Evolutionary conservation across 2,797 vertebrate genomes (phyloP), one percentile per base, ranked within the genome.

Genomic region (Lindbergichthys nudifrons): DNA sequence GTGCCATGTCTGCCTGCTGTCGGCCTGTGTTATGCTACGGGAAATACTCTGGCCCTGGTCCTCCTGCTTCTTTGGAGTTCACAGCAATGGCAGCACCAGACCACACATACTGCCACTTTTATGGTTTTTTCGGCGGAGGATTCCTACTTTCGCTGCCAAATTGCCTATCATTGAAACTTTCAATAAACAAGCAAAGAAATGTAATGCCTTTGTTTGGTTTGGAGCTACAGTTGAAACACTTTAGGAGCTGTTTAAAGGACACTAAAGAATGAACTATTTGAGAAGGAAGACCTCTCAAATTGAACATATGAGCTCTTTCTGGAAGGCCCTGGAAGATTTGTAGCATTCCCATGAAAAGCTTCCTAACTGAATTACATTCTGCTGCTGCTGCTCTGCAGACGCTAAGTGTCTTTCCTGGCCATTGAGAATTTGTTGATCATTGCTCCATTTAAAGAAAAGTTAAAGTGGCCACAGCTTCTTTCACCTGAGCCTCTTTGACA

Each of bases 51-150:
- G 90, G 88, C 84, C 82, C 84, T 57, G 73, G 47, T 82, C 65
- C 84, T 79, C 75, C 66, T 61, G 77, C 86, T 88, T 62, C 77
- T 80, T 70, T 41, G 77, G 88, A 88, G 87, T 83, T 87, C 81
- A 82, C 70, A 80, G 83, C 70, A 77, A 80, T 80, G 90, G 91
- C 94, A 93, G 91, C 82, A 94, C 89, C 88, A 93, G 96, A 96
- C 96, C 96, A 96, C 96, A 96, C 96, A 96, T 91, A 88, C 88
- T 87, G 91, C 82, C 76, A 82, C 87, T 88, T 90, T 90, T 86
- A 88, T 85, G 79, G 84, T 80, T 85, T 80, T 85, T 90, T 90
- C 83, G 43, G 82, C 62, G 42, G 83, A 92, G 80, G 88, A 90
- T 88, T 88, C 85, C 81, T 85, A 56, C 72, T 66, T 65, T 70